These are phyloP conservation scores for Apogon hyalosoma DNA, from an alignment of 2,797 vertebrate species.

Conservation along the genomic window DNA sequence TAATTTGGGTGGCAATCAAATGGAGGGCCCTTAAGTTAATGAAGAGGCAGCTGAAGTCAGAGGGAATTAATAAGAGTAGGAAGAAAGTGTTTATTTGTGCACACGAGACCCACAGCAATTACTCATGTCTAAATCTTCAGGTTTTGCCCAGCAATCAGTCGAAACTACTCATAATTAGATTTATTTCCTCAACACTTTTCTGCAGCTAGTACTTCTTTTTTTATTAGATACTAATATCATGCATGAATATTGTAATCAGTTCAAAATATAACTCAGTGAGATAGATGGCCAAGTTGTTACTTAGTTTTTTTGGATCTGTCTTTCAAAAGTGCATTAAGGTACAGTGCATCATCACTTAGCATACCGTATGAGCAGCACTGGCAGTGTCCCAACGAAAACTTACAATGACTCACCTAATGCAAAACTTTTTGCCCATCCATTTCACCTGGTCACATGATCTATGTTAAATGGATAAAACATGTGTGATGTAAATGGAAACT, in stretches of 20 bases:
- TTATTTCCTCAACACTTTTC: constrained; percentile 1
- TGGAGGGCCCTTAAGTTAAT: constrained; percentile 62
- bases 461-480: constrained; percentile 23
- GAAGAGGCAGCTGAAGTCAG: constrained; percentile 49
- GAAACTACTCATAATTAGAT: neutral
- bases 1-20: constrained; percentile 69
- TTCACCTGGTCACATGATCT: constrained; percentile 27
- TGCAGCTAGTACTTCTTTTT: constrained; percentile 23
- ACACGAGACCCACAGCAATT: constrained; percentile 10
- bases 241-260: neutral
- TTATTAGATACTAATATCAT: constrained; percentile 8
- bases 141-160: constrained; percentile 6
- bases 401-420: constrained; percentile 38
- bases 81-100: constrained; percentile 31
- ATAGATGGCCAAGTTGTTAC: constrained; percentile 20
- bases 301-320: constrained; percentile 42
- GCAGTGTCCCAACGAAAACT: constrained; percentile 32
- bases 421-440: constrained; percentile 33
- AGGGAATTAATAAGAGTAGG: constrained; percentile 46
- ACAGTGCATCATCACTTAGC: constrained; percentile 24
- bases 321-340: constrained; percentile 47
- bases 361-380: constrained; percentile 23
- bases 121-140: constrained; percentile 6
- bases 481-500: constrained; percentile 1
- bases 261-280: constrained; percentile 22